Percentiles rank a stretch among this genome's conserved stretches.
These are phyloP conservation scores for Epinotia ramella DNA, from an alignment of 2,888 invertebrate species.

Conservation along the genomic window DNA sequence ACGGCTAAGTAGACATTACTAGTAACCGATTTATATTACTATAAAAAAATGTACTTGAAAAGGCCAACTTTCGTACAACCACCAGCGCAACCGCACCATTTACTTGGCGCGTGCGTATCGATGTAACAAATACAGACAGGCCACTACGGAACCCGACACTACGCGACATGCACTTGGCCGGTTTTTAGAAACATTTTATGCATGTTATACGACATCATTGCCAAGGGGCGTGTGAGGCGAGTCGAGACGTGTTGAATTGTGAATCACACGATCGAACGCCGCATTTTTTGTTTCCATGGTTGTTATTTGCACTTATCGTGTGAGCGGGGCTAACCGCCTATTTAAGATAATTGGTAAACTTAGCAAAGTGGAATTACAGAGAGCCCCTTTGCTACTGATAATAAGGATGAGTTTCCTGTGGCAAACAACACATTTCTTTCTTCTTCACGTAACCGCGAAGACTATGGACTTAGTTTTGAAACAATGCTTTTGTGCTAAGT, in stretches of 20 bases:
- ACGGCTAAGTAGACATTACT: too few relatives aligned
- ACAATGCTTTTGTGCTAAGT: background rate
- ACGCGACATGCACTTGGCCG: too few relatives aligned
- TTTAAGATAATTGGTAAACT: slow-evolving; percentile 32
- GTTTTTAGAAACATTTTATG: too few relatives aligned
- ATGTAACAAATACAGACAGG: too few relatives aligned
- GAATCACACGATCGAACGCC: background rate
- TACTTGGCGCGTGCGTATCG: too few relatives aligned
- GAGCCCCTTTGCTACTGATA: background rate
- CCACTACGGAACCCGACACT: too few relatives aligned
- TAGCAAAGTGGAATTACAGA: background rate
- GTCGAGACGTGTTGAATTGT: background rate
- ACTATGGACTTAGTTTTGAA: slow-evolving; percentile 2
- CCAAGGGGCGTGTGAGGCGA: too few relatives aligned
- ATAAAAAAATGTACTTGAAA: too few relatives aligned
- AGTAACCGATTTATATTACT: too few relatives aligned
- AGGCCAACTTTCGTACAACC: too few relatives aligned
- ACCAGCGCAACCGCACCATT: too few relatives aligned
- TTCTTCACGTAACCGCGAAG: background rate
- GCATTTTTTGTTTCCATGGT: slow-evolving; percentile 17
- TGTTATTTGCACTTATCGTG: slow-evolving; percentile 22
- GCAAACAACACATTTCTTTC: background rate
- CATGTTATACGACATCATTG: too few relatives aligned
- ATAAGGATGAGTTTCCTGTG: background rate
- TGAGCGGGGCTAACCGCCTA: slow-evolving; percentile 18